Base-by-base conservation (phyloP, 2,888 invertebrate species). In the Orthonevra nobilis region DNA sequence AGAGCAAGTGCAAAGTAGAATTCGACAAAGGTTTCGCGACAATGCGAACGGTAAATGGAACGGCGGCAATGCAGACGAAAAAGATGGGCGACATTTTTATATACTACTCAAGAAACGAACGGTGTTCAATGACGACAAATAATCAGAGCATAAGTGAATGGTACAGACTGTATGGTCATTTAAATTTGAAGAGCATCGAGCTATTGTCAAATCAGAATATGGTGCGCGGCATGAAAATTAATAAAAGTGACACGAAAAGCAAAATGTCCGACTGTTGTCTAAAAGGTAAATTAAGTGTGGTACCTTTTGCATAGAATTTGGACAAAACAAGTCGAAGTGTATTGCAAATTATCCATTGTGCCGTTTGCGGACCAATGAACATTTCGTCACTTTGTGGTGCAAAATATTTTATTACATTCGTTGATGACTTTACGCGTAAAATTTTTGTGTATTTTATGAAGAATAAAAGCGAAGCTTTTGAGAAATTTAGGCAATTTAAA, bases 341-440 rank as follows among this genome's bases (percentile, higher is more conserved):
- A 30, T 23, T 40, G 14, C 69, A 73, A 10, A 56, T 74, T 20
- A 48, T 81, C 7, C 73, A 81, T 38, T 69, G 72, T 5, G 66
- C 81, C 40, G 70, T 82, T 1, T 64, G 48, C 23, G 74, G 79
- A n/a, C 82, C 82, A 9, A 66, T 82, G 54, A 28, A 23, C 19
- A 52, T 34, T 23, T 6, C 58, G 14, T 74, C 79, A 15, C 14
- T 48, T 40, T 73, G 79, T 38, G 56, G 68, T 28, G 34, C 66
- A 72, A 50, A 42, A 30, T 73, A 42, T 50, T 48, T 50, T 7
- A 20, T 73, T 4, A 30, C 60, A 3, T 70, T 52, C 19, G 26
- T 70, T 23, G 56, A 73, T 26, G 70, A 72, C 34, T 54, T 23
- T 14, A 40, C 26, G 3, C 23, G 70, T 9, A 72, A 46, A 12